phyloP scores from a whole-genome alignment of 2,888 invertebrate species.

The Herminia tarsipennalis region DNA sequence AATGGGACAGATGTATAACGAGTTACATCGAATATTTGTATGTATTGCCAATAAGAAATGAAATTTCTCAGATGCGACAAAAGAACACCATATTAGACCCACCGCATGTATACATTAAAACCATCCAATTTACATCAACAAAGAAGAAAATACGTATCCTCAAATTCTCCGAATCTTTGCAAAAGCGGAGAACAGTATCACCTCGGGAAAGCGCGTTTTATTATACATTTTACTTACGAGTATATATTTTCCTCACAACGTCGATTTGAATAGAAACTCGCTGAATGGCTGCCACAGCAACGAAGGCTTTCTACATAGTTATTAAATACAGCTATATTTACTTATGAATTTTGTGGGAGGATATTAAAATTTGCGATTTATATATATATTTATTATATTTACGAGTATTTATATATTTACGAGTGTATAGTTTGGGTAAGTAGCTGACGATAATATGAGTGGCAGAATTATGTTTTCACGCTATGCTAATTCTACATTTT shows the following conservation, averaged over 20 bases:
- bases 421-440: too few species aligned
- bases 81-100: slow-evolving; percentile 8
- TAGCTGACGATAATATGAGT: too few species aligned
- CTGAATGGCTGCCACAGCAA: slow-evolving; percentile 15
- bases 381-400: neutral
- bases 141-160: slow-evolving; percentile 11
- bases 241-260: slow-evolving; percentile 11
- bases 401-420: neutral
- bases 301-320: slow-evolving; percentile 12
- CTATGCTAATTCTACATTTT: too few species aligned
- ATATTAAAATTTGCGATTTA: slow-evolving; percentile 8
- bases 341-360: slow-evolving; percentile 5
- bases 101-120: slow-evolving; percentile 41
- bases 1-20: too few species aligned
- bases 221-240: slow-evolving; percentile 13
- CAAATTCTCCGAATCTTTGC: slow-evolving; percentile 9
- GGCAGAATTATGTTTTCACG: too few species aligned
- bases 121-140: slow-evolving; percentile 17
- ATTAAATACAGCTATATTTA: slow-evolving; percentile 9
- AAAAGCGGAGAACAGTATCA: slow-evolving; percentile 17
- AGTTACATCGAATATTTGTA: too few species aligned
- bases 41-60: too few species aligned
- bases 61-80: too few species aligned
- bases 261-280: slow-evolving; percentile 15
- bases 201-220: slow-evolving; percentile 12